Evolutionary conservation across 2,888 invertebrate genomes (phyloP).

Genomic region (Lypha dubia): DNA sequence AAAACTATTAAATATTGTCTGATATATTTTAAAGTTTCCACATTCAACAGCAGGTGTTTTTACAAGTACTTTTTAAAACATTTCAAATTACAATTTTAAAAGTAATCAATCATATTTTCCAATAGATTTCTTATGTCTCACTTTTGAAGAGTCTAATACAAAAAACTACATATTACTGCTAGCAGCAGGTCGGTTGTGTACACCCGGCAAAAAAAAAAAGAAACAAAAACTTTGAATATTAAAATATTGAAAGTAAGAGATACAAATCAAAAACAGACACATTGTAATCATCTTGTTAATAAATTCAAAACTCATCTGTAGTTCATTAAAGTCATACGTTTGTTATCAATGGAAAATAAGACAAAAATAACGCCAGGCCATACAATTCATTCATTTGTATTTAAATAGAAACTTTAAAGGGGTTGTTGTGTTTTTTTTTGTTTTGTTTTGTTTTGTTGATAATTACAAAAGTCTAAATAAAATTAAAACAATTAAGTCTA

Average conservation of each 20-base stretch:
- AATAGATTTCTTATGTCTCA: neutral
- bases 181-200: neutral
- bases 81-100: neutral
- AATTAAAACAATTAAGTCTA: slow-evolving; percentile 58
- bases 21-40: neutral
- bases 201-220: too few relatives aligned
- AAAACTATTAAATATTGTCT: neutral
- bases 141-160: neutral
- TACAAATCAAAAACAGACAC: neutral
- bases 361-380: neutral
- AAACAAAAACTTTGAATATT: neutral
- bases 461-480: slow-evolving; percentile 36
- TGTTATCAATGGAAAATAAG: slow-evolving; percentile 59
- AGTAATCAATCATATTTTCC: neutral
- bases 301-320: slow-evolving; percentile 61
- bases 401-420: neutral
- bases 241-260: neutral
- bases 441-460: neutral
- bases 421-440: neutral
- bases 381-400: slow-evolving; percentile 48
- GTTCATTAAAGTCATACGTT: slow-evolving; percentile 65
- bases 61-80: neutral
- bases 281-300: slow-evolving; percentile 13
- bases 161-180: neutral
- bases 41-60: neutral